Evolutionary conservation across 2,113 vertebrate genomes (phyloP).

Genomic region (Zosterops pallidus): DNA sequence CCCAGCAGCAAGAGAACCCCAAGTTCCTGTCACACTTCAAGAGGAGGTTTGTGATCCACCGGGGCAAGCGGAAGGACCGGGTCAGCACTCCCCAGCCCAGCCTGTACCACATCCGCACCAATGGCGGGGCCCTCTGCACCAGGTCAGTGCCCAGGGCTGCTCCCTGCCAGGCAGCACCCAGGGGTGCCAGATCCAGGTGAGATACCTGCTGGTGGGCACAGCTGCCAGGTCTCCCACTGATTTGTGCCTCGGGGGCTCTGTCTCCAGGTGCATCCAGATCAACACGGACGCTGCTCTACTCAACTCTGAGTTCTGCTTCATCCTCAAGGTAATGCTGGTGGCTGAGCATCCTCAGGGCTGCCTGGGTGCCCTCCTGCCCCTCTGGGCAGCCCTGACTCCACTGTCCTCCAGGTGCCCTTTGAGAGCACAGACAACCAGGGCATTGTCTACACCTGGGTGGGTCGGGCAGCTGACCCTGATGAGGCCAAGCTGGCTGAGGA

Average conservation of each 20-base stretch:
- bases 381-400: neutral
- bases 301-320: conserved; percentile 97
- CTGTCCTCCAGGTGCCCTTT: conserved; percentile 86
- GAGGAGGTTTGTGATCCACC: conserved; percentile 96
- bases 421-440: conserved; percentile 98
- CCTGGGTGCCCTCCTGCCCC: neutral
- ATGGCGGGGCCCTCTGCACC: conserved; percentile 94
- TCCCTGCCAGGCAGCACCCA: neutral
- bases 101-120: conserved; percentile 95
- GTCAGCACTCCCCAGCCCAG: conserved; percentile 85
- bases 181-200: accelerated
- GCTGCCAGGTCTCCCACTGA: accelerated
- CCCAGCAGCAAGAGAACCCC: conserved; percentile 98
- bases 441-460: conserved; percentile 97
- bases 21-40: conserved; percentile 98
- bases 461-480: conserved; percentile 89
- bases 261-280: conserved; percentile 92
- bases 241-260: accelerated
- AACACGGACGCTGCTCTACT: conserved; percentile 89
- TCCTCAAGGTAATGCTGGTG: conserved; percentile 84
- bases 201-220: neutral
- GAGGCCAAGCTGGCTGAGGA: conserved; percentile 96
- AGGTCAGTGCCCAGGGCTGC: conserved; percentile 68
- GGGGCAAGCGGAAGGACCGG: conserved; percentile 88
- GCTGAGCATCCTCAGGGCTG: neutral